Evolutionary conservation across 2,113 vertebrate species (phyloP).

Genomic region (Rana temporaria): DNA sequence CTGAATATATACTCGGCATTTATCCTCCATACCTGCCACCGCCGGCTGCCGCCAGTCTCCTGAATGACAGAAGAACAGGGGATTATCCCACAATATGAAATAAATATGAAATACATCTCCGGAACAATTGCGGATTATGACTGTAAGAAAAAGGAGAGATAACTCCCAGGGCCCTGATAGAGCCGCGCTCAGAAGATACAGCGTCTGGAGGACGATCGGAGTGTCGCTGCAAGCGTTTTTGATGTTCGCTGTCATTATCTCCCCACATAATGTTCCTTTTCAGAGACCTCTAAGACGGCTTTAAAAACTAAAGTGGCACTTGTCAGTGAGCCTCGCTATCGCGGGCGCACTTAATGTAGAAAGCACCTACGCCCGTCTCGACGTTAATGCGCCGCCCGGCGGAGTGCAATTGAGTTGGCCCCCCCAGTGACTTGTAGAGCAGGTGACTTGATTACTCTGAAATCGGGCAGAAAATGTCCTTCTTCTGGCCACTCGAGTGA

Average conservation of each 20-base stretch:
- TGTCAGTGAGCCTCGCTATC: constrained; percentile 31
- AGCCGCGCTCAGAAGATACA: neutral
- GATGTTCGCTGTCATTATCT: neutral
- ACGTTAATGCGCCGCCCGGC: constrained; percentile 57
- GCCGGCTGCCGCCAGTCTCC: constrained; percentile 13
- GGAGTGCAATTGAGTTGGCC: constrained; percentile 64
- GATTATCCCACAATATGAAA: too few species aligned
- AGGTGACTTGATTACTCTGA: constrained; percentile 81
- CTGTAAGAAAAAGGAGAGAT: neutral
- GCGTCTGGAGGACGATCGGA: neutral
- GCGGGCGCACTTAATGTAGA: constrained; percentile 31
- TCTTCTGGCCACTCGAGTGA: constrained; percentile 79
- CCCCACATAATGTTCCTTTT: neutral
- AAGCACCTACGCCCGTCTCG: too few species aligned
- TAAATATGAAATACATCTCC: too few species aligned
- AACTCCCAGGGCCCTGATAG: neutral
- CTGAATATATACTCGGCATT: too few species aligned
- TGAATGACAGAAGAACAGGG: too few species aligned
- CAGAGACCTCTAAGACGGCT: neutral
- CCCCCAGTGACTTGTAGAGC: constrained; percentile 65
- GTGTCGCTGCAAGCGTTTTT: neutral
- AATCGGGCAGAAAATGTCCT: constrained; percentile 84
- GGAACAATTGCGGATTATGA: neutral
- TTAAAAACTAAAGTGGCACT: neutral
- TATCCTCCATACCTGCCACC: too few species aligned